Conservation (phyloP, 2,797 vertebrate genomes). For the Poecilia wingei region DNA sequence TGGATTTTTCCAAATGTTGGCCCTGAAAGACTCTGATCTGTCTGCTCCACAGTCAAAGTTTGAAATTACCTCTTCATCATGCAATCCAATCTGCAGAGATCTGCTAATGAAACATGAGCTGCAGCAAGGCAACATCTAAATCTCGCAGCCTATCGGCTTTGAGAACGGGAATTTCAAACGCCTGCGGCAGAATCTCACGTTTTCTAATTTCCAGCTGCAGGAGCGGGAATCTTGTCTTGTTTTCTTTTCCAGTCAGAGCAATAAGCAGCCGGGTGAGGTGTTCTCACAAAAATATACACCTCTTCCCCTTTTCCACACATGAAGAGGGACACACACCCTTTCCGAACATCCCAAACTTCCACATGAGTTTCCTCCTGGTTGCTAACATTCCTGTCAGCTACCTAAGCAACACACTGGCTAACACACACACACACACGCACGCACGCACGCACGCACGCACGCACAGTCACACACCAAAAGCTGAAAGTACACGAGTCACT, state of each 20-base stretch:
- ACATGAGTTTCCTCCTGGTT: slow-evolving; percentile 77
- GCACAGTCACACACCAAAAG: not conserved
- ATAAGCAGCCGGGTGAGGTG: slow-evolving; percentile 69
- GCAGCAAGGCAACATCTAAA: not conserved
- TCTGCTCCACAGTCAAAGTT: not conserved
- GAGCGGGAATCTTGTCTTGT: slow-evolving; percentile 67
- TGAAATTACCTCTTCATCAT: not conserved
- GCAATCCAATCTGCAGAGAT: not conserved
- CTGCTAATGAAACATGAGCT: not conserved
- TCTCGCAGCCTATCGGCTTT: not conserved
- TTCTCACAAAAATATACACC: slow-evolving; percentile 77
- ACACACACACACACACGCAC: not conserved
- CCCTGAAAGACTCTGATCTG: not conserved
- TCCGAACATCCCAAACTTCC: slow-evolving; percentile 76
- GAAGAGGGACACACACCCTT: slow-evolving; percentile 50
- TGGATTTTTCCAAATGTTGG: not conserved
- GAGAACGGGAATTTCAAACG: not conserved
- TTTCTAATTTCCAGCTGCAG: slow-evolving; percentile 31
- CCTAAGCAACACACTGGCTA: slow-evolving; percentile 39
- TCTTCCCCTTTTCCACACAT: slow-evolving; percentile 67
- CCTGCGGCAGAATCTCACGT: not conserved
- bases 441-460: not conserved
- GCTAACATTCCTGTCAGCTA: slow-evolving; percentile 73
- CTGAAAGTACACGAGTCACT: slow-evolving; percentile 14
- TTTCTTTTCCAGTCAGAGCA: slow-evolving; percentile 78